Evolutionary conservation across 1,140 invertebrate genomes (phyloP).

Genomic region (Listronotus oregonensis): DNA sequence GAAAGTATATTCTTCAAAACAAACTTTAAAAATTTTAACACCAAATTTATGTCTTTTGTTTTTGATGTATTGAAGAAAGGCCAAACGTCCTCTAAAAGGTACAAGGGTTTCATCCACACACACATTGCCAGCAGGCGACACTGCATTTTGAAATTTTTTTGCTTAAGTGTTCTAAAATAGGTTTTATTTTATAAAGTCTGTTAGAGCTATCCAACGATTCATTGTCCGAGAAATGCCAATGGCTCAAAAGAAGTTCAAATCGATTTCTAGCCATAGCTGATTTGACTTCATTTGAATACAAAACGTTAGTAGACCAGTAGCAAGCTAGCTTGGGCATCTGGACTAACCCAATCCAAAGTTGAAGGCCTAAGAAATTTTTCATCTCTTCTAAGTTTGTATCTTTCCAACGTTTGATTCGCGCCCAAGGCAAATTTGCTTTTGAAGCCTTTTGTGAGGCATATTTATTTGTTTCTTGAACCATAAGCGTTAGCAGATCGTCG

Average conservation of each 20-base stretch:
- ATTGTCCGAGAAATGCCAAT: slow-evolving; percentile 16
- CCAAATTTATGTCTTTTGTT: slow-evolving; percentile 29
- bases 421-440: not conserved
- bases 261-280: slow-evolving; percentile 8
- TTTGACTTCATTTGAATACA: slow-evolving; percentile 25
- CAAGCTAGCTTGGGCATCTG: slow-evolving; percentile 16
- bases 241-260: slow-evolving; percentile 21
- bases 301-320: slow-evolving; percentile 27
- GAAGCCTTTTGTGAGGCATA: slow-evolving; percentile 4
- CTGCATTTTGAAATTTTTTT: too few relatives aligned
- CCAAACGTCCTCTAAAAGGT: slow-evolving; percentile 26
- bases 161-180: too few relatives aligned
- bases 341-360: slow-evolving; percentile 31
- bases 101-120: slow-evolving; percentile 43
- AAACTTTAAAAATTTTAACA: slow-evolving; percentile 24
- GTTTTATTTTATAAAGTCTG: too few relatives aligned
- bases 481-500: slow-evolving; percentile 24
- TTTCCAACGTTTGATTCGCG: slow-evolving; percentile 22
- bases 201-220: too few relatives aligned
- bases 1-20: slow-evolving; percentile 13
- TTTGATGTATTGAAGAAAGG: slow-evolving; percentile 29
- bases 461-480: slow-evolving; percentile 35
- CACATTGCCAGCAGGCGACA: slow-evolving; percentile 14
- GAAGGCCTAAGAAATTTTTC: slow-evolving; percentile 28
- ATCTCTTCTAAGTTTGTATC: slow-evolving; percentile 28